These are phyloP conservation scores for Sarcophilus harrisii DNA, from an alignment of 2,797 vertebrate species.

Conservation along the genomic window DNA sequence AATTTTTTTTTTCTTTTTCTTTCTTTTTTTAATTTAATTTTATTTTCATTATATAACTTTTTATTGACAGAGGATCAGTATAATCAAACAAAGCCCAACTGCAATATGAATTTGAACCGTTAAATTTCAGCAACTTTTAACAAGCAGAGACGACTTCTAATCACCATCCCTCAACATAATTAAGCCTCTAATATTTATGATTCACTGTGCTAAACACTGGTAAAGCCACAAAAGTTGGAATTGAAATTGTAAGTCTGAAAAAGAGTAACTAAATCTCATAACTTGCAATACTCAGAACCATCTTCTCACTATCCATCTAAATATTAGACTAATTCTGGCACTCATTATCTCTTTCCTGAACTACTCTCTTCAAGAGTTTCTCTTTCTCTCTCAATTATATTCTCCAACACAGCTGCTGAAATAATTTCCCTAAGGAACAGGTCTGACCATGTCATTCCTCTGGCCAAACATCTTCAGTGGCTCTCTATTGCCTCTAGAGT, in stretches of 20 bases:
- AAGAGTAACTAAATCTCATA: neutral
- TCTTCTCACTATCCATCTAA: neutral
- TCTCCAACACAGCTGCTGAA: neutral
- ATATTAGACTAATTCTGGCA: neutral
- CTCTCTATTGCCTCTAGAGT: neutral
- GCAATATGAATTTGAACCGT: conserved; percentile 8
- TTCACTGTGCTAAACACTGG: conserved; percentile 14
- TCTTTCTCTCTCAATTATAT: neutral
- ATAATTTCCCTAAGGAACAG: neutral
- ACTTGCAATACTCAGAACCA: neutral
- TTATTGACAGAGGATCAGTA: too few species aligned
- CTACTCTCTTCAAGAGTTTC: neutral
- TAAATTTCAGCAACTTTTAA: conserved; percentile 46
- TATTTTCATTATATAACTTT: too few species aligned
- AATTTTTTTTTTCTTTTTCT: too few species aligned
- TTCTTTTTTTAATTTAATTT: too few species aligned
- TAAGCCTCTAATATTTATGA: conserved; percentile 29
- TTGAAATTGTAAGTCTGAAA: neutral
- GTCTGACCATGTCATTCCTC: neutral
- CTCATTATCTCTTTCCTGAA: neutral
- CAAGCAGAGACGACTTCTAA: conserved; percentile 41
- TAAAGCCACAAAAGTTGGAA: conserved; percentile 25
- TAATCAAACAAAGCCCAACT: conserved; percentile 46
- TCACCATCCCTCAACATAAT: conserved; percentile 14
- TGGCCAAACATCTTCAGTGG: neutral